Conservation (phyloP, 1,140 invertebrate genomes). For the Anagrus nilaparvatae region DNA sequence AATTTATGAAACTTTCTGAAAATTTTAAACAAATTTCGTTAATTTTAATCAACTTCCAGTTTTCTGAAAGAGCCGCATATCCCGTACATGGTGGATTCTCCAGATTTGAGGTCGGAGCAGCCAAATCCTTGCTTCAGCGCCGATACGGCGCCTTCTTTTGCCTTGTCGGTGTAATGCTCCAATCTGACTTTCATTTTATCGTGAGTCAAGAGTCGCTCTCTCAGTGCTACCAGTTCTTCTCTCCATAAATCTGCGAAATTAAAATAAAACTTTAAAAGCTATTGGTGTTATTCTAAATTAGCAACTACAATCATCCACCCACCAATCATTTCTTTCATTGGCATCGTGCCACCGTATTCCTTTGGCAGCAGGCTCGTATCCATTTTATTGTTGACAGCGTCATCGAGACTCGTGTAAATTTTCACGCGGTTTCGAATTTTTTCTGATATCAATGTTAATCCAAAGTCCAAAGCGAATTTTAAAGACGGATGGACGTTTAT, state of each 20-base stretch:
- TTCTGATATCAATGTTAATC: slow-evolving; percentile 68
- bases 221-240: slow-evolving; percentile 47
- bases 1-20: no score
- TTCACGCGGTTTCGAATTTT: slow-evolving; percentile 68
- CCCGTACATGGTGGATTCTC: slow-evolving; percentile 51
- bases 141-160: slow-evolving; percentile 60
- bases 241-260: slow-evolving; percentile 52
- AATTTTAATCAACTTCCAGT: slow-evolving; percentile 67
- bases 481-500: slow-evolving; percentile 66
- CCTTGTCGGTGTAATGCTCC: slow-evolving; percentile 55
- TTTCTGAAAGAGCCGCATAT: slow-evolving; percentile 68
- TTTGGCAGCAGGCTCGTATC: slow-evolving; percentile 61
- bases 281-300: no score
- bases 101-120: slow-evolving; percentile 45
- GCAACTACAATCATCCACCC: no score
- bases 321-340: slow-evolving; percentile 79
- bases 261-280: no score
- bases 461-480: slow-evolving; percentile 70
- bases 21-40: no score
- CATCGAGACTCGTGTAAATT: slow-evolving; percentile 54
- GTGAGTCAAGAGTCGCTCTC: slow-evolving; percentile 46
- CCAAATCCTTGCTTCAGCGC: slow-evolving; percentile 47
- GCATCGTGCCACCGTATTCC: slow-evolving; percentile 71
- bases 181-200: slow-evolving; percentile 54
- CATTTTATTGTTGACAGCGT: slow-evolving; percentile 47